These are phyloP conservation scores for Trogon melanurus DNA, from an alignment of 2,113 vertebrate genomes.

Conservation along the genomic window DNA sequence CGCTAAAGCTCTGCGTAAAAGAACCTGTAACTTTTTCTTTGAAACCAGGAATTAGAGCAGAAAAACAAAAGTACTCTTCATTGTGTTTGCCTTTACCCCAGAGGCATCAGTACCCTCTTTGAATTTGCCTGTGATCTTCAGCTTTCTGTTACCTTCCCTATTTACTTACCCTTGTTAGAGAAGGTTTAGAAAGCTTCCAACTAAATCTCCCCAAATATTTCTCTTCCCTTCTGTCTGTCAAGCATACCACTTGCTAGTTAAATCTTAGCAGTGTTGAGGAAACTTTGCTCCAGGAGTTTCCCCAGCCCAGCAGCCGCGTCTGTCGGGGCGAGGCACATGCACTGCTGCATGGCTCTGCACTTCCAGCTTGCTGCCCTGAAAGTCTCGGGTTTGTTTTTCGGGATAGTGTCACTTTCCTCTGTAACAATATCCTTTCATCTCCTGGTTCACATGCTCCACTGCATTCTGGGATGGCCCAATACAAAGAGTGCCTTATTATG, in stretches of 20 bases:
- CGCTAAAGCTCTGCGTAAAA: neutral
- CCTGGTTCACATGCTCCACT: conserved; percentile 44
- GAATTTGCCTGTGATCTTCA: neutral
- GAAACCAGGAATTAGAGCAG: neutral
- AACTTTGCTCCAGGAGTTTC: neutral
- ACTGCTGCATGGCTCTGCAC: neutral
- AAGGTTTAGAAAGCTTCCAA: neutral
- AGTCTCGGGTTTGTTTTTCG: conserved; percentile 50
- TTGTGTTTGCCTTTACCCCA: neutral
- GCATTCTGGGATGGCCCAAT: conserved; percentile 58
- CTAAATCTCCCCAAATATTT: conserved; percentile 13
- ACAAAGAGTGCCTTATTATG: conserved; percentile 79
- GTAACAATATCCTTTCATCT: conserved; percentile 79
- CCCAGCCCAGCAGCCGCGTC: neutral
- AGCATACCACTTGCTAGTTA: neutral
- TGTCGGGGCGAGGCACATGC: neutral
- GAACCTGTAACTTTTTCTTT: neutral
- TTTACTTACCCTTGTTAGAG: neutral
- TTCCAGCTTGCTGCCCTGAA: neutral
- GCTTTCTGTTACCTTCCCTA: neutral
- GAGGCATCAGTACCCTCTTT: neutral
- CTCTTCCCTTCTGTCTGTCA: neutral
- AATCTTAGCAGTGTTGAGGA: neutral
- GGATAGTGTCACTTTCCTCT: conserved; percentile 65
- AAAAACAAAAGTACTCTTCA: neutral